Evolutionary conservation across 2,888 invertebrate species (phyloP), one percentile per base, ranked within the genome.

Genomic region (Adelognathus sp.): DNA sequence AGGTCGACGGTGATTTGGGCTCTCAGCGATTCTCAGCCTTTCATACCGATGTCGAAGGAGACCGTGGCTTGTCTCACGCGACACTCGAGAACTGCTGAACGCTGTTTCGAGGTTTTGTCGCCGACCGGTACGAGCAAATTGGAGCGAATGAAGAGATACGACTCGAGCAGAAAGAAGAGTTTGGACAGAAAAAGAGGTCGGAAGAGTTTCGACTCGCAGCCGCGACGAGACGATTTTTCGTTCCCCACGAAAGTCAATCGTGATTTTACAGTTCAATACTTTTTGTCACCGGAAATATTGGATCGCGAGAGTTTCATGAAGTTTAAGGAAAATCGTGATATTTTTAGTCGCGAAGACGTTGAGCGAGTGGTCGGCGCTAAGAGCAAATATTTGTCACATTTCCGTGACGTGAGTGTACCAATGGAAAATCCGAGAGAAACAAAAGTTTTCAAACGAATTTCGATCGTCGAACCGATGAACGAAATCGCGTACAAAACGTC

Each of bases 141-240:
- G 31, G 78, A 83, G 7, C 82, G 83, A 6, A 81, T 84, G 69
- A 85, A 80, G 54, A 60, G 63, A 0, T 85, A 84, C 71, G 84
- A 86, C 24, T 75, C 74, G 33, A 79, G 52, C 6, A 78, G 82
- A 24, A 74, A 74, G 54, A 72, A 50, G 11, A 54, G 64, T 50
- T 27, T 69, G 18, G 64, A 39, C 14, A 46, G 14, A 11, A 52
- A 24, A 29, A 27, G 60, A 7, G 36, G 18, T 33, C 27, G 58
- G 46, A 73, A 54, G 41, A 63, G 1, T 14, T 24, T 29, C 16
- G 58, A 66, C 69, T 61, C 16, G 7, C 4, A 69, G n/a, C 16
- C 7, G 31, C 29, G 7, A 46, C 33, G 41, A 27, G 9, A 56
- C 18, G 46, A 64, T 66, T 58, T 52, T 33, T 27, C 9, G 21